A percentile compares a stretch with the other conserved stretches of the same genome.
phyloP scores from a whole-genome alignment of 2,888 invertebrate genomes.

The Parnassius glacialis region DNA sequence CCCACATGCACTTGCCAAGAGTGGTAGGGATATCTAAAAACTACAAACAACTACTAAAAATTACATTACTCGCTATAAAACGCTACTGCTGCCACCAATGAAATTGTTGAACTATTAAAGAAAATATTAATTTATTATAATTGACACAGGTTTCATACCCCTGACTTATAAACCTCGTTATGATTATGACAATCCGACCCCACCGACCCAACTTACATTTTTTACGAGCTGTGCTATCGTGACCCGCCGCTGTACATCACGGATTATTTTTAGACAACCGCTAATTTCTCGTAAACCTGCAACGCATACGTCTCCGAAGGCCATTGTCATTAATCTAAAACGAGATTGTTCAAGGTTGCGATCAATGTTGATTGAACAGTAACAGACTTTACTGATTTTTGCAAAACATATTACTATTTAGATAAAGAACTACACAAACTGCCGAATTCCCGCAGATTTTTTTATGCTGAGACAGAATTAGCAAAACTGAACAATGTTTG shows the following conservation, averaged over 20 bases:
- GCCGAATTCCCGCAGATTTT: no score
- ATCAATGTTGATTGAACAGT: slow-evolving; percentile 4
- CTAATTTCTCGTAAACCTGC: slow-evolving; percentile 24
- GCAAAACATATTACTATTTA: no score
- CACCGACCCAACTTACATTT: slow-evolving; percentile 17
- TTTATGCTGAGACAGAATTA: no score
- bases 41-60: no score
- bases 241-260: slow-evolving; percentile 18
- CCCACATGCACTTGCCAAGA: no score
- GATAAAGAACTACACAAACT: no score
- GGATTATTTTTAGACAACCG: slow-evolving; percentile 22
- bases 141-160: slow-evolving; percentile 19
- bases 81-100: no score
- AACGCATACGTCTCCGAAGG: slow-evolving; percentile 18
- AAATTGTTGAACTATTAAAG: no score
- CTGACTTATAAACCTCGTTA: slow-evolving; percentile 27
- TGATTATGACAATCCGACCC: slow-evolving; percentile 22
- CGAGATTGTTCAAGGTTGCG: slow-evolving; percentile 8
- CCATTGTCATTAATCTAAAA: slow-evolving; percentile 8
- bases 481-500: no score
- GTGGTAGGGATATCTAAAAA: no score
- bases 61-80: no score
- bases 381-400: not conserved
- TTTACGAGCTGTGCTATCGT: slow-evolving; percentile 17
- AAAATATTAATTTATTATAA: not conserved